phyloP scores from a whole-genome alignment of 2,113 vertebrate genomes.

The Penelope pileata region DNA sequence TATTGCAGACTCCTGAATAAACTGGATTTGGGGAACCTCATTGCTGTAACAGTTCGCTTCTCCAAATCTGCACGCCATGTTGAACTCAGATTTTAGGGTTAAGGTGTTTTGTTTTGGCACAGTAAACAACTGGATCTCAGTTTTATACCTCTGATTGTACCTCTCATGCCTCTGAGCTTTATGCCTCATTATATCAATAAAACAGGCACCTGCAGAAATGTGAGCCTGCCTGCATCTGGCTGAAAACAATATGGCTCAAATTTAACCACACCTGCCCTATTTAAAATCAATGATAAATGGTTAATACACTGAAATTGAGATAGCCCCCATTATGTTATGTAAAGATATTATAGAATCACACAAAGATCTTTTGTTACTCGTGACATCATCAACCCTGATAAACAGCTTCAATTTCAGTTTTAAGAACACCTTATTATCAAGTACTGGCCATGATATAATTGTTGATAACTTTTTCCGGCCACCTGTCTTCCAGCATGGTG shows the following conservation, averaged over 20 bases:
- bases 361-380: not conserved
- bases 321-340: no score
- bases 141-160: not conserved
- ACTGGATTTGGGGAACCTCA: not conserved
- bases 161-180: not conserved
- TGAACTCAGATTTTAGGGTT: not conserved
- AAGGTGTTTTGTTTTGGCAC: not conserved
- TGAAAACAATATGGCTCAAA: not conserved
- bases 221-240: not conserved
- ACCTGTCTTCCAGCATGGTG: not conserved
- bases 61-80: not conserved
- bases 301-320: not conserved
- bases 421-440: not conserved
- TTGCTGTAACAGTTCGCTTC: not conserved
- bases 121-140: not conserved
- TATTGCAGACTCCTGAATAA: not conserved
- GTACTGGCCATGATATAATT: not conserved
- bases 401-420: fast-evolving
- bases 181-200: not conserved
- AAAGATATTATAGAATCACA: not conserved
- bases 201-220: not conserved
- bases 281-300: not conserved
- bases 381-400: not conserved
- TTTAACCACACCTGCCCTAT: not conserved
- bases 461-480: not conserved